phyloP scores from a whole-genome alignment of 2,797 vertebrate species.

The Cryptoblepharus egeriae region DNA sequence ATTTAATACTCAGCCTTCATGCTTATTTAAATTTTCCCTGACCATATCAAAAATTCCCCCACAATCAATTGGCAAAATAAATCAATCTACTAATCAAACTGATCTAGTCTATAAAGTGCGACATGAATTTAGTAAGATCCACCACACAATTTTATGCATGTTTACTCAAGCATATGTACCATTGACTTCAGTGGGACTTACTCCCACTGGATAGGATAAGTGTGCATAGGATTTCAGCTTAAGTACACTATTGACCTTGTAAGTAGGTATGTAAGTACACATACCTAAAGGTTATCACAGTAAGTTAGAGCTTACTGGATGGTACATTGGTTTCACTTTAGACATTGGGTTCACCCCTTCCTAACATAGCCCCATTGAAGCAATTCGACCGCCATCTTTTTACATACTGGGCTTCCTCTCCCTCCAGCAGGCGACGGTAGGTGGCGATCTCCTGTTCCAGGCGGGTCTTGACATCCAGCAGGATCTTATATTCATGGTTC shows the following conservation, averaged over 20 bases:
- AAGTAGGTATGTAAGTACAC: no score
- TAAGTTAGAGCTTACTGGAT: background rate
- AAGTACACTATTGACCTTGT: no score
- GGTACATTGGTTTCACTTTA: background rate
- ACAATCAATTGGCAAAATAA: background rate
- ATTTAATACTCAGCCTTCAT: background rate
- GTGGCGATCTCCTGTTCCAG: conserved; percentile 84
- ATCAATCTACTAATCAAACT: background rate
- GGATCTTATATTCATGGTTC: conserved; percentile 80
- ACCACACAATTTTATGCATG: background rate
- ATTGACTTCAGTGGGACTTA: no score
- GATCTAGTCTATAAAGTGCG: background rate
- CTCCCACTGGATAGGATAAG: no score
- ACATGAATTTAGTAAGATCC: background rate
- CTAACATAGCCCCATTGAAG: accelerated
- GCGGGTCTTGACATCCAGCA: conserved; percentile 86
- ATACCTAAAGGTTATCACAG: background rate
- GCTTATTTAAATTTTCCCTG: background rate
- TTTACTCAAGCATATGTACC: no score
- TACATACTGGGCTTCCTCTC: conserved; percentile 79
- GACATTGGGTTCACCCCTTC: background rate
- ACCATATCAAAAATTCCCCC: background rate
- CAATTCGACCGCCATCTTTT: accelerated
- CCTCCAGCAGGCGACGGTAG: conserved; percentile 85
- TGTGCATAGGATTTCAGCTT: no score